A percentile compares a stretch with the other conserved stretches of the same genome.
Conservation (phyloP, 2,113 vertebrate genomes). For the Hylia prasina region DNA sequence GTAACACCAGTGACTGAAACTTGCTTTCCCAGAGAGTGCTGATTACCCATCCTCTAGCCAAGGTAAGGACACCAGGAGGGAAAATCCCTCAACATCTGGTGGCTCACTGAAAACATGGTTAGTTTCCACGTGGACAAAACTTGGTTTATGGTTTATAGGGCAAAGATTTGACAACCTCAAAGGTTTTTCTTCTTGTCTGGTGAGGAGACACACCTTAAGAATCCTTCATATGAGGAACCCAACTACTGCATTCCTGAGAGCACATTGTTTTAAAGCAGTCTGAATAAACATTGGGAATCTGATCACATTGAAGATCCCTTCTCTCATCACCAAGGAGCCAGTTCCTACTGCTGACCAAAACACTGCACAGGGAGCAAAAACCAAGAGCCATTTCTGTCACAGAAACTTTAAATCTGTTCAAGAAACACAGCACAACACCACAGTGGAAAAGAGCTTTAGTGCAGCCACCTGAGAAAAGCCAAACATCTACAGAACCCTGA, state of each 20-base stretch:
- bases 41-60: background rate
- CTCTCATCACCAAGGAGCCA: background rate
- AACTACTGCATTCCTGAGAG: background rate
- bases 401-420: background rate
- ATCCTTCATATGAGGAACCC: background rate
- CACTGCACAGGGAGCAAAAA: background rate
- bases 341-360: background rate
- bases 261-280: background rate
- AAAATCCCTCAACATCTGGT: background rate
- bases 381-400: background rate
- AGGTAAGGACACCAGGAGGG: background rate
- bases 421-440: background rate
- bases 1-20: background rate
- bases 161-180: background rate
- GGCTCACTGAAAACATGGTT: background rate
- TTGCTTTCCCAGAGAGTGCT: background rate
- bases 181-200: background rate
- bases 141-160: fast-evolving
- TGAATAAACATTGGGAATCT: background rate
- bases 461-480: background rate
- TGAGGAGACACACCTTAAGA: background rate
- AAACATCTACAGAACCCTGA: background rate
- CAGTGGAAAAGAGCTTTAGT: background rate
- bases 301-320: background rate
- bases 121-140: background rate